A percentile compares a stretch with the other conserved stretches of the same genome.
phyloP scores from a whole-genome alignment of 2,113 vertebrate genomes.

The Prochilodus magdalenae region DNA sequence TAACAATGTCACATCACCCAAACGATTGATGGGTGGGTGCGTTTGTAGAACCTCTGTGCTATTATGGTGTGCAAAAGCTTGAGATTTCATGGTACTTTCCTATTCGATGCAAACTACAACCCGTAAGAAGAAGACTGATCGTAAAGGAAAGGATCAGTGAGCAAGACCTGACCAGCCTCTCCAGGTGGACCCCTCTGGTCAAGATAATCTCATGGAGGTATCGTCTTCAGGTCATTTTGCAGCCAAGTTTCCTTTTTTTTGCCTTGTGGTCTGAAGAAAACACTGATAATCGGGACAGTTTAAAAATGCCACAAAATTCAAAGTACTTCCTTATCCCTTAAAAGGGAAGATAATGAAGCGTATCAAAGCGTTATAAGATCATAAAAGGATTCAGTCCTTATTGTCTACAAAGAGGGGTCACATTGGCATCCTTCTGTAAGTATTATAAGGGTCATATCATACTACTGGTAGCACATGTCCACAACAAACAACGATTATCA shows the following conservation, averaged over 20 bases:
- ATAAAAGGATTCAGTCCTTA: no score
- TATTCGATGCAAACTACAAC: conserved; percentile 77
- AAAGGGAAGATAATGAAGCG: no score
- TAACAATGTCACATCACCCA: no score
- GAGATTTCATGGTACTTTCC: neutral
- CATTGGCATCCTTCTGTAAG: no score
- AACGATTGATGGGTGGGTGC: no score
- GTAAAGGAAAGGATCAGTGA: conserved; percentile 96
- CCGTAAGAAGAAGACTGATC: conserved; percentile 93
- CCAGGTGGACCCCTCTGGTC: conserved; percentile 92
- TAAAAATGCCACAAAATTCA: neutral
- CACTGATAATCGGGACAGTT: neutral
- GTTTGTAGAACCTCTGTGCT: neutral
- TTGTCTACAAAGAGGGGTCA: no score
- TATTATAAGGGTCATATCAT: no score
- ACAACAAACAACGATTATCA: no score
- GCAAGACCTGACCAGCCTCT: conserved; percentile 98
- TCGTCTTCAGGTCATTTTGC: conserved; percentile 3
- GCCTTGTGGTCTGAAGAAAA: neutral
- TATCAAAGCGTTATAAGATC: no score
- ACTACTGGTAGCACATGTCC: no score
- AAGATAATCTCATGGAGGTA: conserved; percentile 99
- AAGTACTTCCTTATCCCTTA: no score
- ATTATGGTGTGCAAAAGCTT: neutral
- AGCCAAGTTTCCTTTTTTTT: neutral